Percentiles rank a stretch among this genome's conserved stretches.
These are phyloP conservation scores for Melinaea menophilus DNA, from an alignment of 2,888 invertebrate species.

Conservation along the genomic window DNA sequence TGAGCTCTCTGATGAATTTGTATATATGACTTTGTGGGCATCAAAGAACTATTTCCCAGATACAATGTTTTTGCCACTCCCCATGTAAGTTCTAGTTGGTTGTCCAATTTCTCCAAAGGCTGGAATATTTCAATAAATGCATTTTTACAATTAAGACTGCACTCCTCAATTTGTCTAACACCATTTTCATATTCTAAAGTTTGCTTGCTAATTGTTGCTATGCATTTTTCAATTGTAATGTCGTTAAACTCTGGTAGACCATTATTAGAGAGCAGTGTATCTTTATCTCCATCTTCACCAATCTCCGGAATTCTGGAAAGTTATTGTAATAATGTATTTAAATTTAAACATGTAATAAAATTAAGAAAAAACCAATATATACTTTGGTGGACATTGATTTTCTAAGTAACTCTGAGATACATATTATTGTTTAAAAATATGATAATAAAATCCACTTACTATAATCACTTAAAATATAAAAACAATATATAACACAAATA, in stretches of 20 bases:
- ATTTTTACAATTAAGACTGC: constrained; percentile 68
- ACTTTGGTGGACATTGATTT: too few relatives aligned
- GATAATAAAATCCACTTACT: too few relatives aligned
- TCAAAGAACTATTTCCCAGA: constrained; percentile 85
- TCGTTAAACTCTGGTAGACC: constrained; percentile 89
- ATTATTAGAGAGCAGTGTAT: constrained; percentile 84
- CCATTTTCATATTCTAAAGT: constrained; percentile 88
- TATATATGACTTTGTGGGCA: constrained; percentile 88
- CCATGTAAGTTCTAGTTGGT: constrained; percentile 90
- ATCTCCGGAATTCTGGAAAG: constrained; percentile 86
- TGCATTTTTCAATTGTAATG: constrained; percentile 89
- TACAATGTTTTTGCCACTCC: constrained; percentile 91
- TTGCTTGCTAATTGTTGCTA: constrained; percentile 90
- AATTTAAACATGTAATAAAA: too few relatives aligned
- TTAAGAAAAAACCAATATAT: too few relatives aligned
- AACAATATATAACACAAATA: too few relatives aligned
- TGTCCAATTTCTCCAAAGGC: constrained; percentile 85
- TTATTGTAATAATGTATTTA: too few relatives aligned
- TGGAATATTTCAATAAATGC: constrained; percentile 83
- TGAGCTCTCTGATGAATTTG: constrained; percentile 89
- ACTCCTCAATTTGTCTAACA: constrained; percentile 82
- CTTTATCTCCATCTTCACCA: constrained; percentile 88
- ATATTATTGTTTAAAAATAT: too few relatives aligned
- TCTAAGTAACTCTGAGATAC: too few relatives aligned
- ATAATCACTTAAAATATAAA: too few relatives aligned